phyloP scores from a whole-genome alignment of 2,797 vertebrate species.

The Ambastaia sidthimunki region DNA sequence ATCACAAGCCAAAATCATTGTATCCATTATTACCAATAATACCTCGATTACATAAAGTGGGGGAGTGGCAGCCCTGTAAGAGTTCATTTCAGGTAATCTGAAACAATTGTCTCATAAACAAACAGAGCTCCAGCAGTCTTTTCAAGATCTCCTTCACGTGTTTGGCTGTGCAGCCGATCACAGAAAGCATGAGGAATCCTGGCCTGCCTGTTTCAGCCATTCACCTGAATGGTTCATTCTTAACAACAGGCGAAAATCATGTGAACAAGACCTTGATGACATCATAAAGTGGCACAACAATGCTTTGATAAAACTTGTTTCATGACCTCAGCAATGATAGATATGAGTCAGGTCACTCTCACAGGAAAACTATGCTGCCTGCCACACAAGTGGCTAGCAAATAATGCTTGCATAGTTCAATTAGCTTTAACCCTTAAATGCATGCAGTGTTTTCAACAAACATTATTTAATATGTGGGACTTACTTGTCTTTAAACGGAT shows the following conservation, averaged over 20 bases:
- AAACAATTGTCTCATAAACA: slow-evolving; percentile 25
- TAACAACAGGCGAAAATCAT: neutral
- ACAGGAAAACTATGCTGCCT: slow-evolving; percentile 47
- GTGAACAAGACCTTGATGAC: slow-evolving; percentile 18
- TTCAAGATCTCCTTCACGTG: neutral
- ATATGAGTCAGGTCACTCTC: slow-evolving; percentile 45
- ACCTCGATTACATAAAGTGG: slow-evolving; percentile 9
- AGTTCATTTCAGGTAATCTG: slow-evolving; percentile 21
- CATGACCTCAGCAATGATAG: slow-evolving; percentile 41
- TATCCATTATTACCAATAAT: slow-evolving; percentile 16
- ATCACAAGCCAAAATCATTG: slow-evolving; percentile 19
- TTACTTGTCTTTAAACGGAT: too few species aligned
- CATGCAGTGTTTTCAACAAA: too few species aligned
- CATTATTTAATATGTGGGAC: too few species aligned
- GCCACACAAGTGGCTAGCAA: slow-evolving; percentile 30
- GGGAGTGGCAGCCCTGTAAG: neutral
- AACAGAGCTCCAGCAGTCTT: neutral
- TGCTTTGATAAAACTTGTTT: slow-evolving; percentile 19
- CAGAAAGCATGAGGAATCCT: neutral
- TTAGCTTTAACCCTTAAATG: neutral
- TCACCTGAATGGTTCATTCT: neutral
- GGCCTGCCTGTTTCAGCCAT: neutral
- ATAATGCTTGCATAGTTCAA: neutral
- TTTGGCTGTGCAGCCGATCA: neutral
- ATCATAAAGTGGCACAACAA: slow-evolving; percentile 2